A percentile compares a stretch with the other conserved stretches of the same genome.
Conservation (phyloP, 2,888 invertebrate species). For the Lottia scabra region DNA sequence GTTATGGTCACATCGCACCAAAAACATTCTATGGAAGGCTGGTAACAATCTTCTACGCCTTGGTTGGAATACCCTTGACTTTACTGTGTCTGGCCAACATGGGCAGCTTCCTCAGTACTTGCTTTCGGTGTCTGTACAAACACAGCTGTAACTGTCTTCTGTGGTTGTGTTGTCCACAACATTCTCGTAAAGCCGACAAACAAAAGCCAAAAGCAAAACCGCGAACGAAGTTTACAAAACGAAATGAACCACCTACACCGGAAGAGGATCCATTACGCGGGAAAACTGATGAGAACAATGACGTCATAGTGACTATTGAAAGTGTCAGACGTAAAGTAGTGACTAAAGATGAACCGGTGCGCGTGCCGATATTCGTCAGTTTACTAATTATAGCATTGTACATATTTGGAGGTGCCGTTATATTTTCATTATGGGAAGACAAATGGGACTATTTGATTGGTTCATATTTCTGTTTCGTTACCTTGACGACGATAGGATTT, state of each 20-base stretch:
- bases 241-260: not conserved
- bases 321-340: conserved; percentile 23
- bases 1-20: conserved; percentile 57
- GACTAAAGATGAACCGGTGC: conserved; percentile 44
- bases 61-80: conserved; percentile 61
- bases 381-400: conserved; percentile 89
- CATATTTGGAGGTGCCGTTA: conserved; percentile 90
- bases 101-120: conserved; percentile 52
- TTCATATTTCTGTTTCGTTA: conserved; percentile 71
- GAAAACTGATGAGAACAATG: conserved; percentile 13
- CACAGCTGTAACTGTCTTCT: conserved; percentile 36
- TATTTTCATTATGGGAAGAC: conserved; percentile 90
- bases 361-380: conserved; percentile 89
- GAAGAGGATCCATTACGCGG: conserved; percentile 10
- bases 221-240: conserved; percentile 8
- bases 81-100: conserved; percentile 58
- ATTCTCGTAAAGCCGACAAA: conserved; percentile 16
- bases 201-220: not conserved
- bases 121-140: conserved; percentile 59
- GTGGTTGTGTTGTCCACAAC: conserved; percentile 25
- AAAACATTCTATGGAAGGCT: conserved; percentile 51
- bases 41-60: conserved; percentile 56
- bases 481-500: conserved; percentile 70
- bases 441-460: conserved; percentile 91
- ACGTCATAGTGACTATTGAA: conserved; percentile 10